Conservation (phyloP, 2,888 invertebrate species). For the Tetragonula carbonaria region DNA sequence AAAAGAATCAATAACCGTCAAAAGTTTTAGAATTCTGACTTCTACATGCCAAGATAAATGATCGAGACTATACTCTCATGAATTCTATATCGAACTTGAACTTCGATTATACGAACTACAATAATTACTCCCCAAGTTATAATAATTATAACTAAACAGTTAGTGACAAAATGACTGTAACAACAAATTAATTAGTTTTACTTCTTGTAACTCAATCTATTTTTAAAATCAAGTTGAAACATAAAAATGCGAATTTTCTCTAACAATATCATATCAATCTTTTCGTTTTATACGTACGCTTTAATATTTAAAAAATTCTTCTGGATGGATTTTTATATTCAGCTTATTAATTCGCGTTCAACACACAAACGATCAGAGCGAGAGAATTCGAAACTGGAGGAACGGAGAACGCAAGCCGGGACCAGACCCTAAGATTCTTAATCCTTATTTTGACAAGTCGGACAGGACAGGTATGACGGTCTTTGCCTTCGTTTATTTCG, state of each 20-base stretch:
- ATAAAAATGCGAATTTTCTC: background rate
- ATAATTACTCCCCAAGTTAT: no score
- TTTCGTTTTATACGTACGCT: background rate
- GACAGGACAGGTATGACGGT: constrained; percentile 75
- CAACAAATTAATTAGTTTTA: background rate
- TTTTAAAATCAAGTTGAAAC: background rate
- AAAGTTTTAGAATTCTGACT: constrained; percentile 14
- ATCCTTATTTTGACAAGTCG: constrained; percentile 80
- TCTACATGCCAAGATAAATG: background rate
- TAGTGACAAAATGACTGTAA: background rate
- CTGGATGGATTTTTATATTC: constrained; percentile 35
- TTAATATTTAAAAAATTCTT: constrained; percentile 46
- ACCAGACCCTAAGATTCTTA: constrained; percentile 62
- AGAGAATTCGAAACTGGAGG: constrained; percentile 22
- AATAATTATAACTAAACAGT: background rate
- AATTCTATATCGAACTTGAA: background rate
- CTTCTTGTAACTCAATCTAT: background rate
- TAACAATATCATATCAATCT: background rate
- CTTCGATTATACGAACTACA: background rate
- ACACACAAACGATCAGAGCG: background rate
- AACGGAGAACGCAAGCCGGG: background rate
- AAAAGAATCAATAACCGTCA: constrained; percentile 34
- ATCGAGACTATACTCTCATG: background rate
- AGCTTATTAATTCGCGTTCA: constrained; percentile 23
- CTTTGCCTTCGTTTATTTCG: constrained; percentile 62